These are phyloP conservation scores for Zootoca vivipara DNA, from an alignment of 2,113 vertebrate genomes.

Conservation along the genomic window DNA sequence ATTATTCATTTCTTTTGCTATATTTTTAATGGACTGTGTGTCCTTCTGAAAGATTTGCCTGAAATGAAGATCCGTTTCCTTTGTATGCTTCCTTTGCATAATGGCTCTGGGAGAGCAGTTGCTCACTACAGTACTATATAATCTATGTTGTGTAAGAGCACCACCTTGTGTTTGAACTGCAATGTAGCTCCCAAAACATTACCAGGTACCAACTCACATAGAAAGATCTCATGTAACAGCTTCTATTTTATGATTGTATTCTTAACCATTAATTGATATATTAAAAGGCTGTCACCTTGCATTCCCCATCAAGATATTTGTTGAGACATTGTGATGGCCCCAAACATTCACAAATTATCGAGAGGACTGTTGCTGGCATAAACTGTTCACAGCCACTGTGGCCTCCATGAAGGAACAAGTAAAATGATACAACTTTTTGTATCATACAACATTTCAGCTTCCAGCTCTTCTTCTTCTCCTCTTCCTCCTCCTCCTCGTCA, in stretches of 20 bases:
- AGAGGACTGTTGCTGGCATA: not conserved
- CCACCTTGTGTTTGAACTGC: conserved; percentile 4
- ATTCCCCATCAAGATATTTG: not conserved
- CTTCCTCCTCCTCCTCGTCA: no score
- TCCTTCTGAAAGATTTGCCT: not conserved
- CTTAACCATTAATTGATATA: not conserved
- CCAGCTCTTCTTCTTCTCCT: not conserved
- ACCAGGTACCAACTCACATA: not conserved
- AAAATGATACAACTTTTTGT: not conserved
- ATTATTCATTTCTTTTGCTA: conserved; percentile 30
- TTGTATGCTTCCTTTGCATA: not conserved
- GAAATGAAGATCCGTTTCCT: not conserved
- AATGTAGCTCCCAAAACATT: not conserved
- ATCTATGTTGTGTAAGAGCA: not conserved
- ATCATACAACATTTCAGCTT: not conserved
- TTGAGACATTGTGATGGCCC: no score
- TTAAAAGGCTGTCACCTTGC: not conserved
- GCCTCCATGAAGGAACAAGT: not conserved
- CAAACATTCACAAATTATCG: no score
- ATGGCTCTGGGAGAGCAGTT: not conserved
- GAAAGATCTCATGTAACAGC: not conserved
- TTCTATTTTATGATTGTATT: not conserved
- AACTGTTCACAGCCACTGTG: not conserved
- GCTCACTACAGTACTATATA: not conserved
- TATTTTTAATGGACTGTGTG: not conserved